phyloP scores from a whole-genome alignment of 2,888 invertebrate species.

The Dascillus cervinus region DNA sequence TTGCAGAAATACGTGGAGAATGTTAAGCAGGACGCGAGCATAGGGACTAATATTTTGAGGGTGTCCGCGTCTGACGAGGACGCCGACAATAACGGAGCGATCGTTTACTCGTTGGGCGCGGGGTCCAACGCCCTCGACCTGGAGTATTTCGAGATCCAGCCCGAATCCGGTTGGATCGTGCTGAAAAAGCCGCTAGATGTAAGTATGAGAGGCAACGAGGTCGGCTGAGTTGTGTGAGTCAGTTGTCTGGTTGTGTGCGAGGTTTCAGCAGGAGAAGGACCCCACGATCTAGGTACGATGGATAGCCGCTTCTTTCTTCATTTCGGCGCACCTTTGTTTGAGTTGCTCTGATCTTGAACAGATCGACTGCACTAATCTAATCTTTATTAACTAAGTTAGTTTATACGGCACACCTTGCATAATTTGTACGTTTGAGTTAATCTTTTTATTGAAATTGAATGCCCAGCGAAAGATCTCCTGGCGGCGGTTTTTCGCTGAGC shows the following conservation, averaged over 20 bases:
- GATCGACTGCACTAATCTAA: slow-evolving; percentile 43
- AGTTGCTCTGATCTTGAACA: slow-evolving; percentile 49
- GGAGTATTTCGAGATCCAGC: slow-evolving; percentile 94
- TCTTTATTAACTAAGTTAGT: slow-evolving; percentile 49
- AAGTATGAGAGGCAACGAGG: slow-evolving; percentile 53
- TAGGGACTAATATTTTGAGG: slow-evolving; percentile 87
- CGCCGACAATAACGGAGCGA: slow-evolving; percentile 93
- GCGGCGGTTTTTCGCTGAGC: slow-evolving; percentile 17
- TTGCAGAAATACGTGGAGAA: slow-evolving; percentile 93
- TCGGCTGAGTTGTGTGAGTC: slow-evolving; percentile 19
- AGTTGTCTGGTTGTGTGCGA: slow-evolving; percentile 13
- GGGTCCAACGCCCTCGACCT: slow-evolving; percentile 83
- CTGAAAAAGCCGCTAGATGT: slow-evolving; percentile 92
- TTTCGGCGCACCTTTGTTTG: slow-evolving; percentile 66
- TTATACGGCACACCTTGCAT: slow-evolving; percentile 56
- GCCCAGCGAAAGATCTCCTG: slow-evolving; percentile 13
- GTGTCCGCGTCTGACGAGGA: slow-evolving; percentile 96
- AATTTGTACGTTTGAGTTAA: slow-evolving; percentile 24
- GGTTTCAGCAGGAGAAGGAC: slow-evolving; percentile 15
- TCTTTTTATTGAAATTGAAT: slow-evolving; percentile 23
- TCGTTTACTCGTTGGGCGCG: slow-evolving; percentile 84
- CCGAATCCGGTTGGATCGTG: slow-evolving; percentile 95
- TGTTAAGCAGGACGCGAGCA: slow-evolving; percentile 93
- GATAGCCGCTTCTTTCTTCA: slow-evolving; percentile 55
- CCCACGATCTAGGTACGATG: slow-evolving; percentile 21